Conservation (phyloP, 2,113 vertebrate genomes). For the Arothron firmamentum region DNA sequence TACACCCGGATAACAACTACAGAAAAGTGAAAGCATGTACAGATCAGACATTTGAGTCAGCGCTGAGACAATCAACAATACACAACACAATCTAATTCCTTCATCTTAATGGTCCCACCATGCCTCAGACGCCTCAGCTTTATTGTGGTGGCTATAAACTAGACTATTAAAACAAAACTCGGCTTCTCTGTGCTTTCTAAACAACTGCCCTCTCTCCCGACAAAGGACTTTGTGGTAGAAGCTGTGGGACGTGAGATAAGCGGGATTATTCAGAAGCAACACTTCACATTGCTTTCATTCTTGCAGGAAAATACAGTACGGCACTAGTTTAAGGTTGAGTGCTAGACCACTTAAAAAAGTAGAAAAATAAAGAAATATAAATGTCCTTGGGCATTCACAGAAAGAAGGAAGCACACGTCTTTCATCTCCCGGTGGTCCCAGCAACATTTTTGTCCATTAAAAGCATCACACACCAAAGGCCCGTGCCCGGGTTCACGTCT, state of each 20-base stretch:
- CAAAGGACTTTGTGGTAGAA: slow-evolving; percentile 38
- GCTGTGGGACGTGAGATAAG: slow-evolving; percentile 49
- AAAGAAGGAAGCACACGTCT: slow-evolving; percentile 1
- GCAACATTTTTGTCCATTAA: slow-evolving; percentile 37
- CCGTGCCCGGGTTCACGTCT: slow-evolving; percentile 40
- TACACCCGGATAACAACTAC: too few species aligned
- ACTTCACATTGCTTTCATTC: slow-evolving; percentile 52
- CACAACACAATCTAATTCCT: slow-evolving; percentile 42
- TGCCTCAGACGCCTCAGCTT: slow-evolving; percentile 56
- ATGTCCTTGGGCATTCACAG: slow-evolving; percentile 29
- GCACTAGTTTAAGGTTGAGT: slow-evolving; percentile 54
- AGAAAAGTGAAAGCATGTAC: neutral
- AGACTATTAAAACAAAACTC: slow-evolving; percentile 32
- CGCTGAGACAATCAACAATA: slow-evolving; percentile 19
- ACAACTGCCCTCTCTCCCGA: slow-evolving; percentile 28
- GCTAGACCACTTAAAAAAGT: slow-evolving; percentile 44
- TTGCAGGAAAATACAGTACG: slow-evolving; percentile 58
- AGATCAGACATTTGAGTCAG: slow-evolving; percentile 6
- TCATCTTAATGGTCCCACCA: slow-evolving; percentile 27
- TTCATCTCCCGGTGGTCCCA: slow-evolving; percentile 16
- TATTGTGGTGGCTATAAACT: slow-evolving; percentile 38
- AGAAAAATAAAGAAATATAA: slow-evolving; percentile 7
- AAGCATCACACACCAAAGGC: slow-evolving; percentile 45
- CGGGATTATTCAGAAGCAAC: slow-evolving; percentile 51
- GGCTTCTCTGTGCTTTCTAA: slow-evolving; percentile 31